Conservation (phyloP, 2,113 vertebrate genomes). For the Calyptommatus sinebrachiatus region DNA sequence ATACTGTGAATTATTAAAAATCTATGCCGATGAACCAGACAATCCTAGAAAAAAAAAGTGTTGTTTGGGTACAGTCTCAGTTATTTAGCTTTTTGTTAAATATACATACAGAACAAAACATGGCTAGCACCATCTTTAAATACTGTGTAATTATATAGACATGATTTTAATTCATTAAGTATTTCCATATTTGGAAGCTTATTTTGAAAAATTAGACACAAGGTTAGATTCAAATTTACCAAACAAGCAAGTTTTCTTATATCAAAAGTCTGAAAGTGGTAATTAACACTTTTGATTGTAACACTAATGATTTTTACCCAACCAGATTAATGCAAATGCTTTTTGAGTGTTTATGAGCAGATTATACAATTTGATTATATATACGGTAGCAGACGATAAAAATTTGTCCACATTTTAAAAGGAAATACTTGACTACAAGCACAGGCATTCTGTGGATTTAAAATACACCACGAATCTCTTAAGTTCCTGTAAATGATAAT, state of each 20-base stretch:
- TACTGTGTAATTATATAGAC: background rate
- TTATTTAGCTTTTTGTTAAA: too few species aligned
- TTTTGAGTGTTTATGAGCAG: background rate
- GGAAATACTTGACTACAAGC: fast-evolving
- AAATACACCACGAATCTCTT: background rate
- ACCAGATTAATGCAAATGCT: too few species aligned
- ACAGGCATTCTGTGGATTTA: background rate
- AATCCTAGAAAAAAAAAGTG: too few species aligned
- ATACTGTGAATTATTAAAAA: too few species aligned
- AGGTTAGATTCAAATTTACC: background rate
- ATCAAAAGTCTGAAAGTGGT: background rate
- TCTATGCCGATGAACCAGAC: too few species aligned
- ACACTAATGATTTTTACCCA: background rate
- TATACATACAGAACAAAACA: too few species aligned
- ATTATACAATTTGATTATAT: background rate
- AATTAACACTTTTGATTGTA: background rate
- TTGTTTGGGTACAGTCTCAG: too few species aligned
- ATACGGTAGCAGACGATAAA: background rate
- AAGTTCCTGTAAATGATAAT: conserved; percentile 6
- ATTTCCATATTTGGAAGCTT: background rate
- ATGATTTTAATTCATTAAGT: background rate
- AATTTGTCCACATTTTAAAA: background rate
- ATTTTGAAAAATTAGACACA: background rate
- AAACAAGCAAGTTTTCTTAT: background rate
- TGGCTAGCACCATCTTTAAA: background rate